phyloP scores from a whole-genome alignment of 1,140 invertebrate species.

The Zaprionus ornatus region DNA sequence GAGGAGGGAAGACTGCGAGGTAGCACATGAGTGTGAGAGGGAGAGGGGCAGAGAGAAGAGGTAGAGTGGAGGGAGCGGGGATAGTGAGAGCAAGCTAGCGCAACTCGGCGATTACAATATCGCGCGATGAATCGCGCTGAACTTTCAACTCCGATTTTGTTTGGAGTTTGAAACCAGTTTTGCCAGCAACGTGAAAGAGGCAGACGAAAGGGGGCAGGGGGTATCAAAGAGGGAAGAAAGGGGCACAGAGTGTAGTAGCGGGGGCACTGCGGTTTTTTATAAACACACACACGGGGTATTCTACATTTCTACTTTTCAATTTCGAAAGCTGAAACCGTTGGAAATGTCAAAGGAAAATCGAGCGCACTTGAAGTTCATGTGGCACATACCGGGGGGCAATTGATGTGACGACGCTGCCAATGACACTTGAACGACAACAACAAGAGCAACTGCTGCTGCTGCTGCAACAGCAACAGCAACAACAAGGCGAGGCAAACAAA shows the following conservation, averaged over 20 bases:
- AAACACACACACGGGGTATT: neutral
- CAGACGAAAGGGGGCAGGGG: neutral
- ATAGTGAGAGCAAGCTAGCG: neutral
- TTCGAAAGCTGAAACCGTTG: constrained; percentile 76
- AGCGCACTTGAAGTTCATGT: constrained; percentile 78
- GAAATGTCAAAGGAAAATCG: constrained; percentile 75
- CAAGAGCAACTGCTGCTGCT: constrained; percentile 31
- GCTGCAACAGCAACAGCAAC: constrained; percentile 26
- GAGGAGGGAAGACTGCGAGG: neutral
- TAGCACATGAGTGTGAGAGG: neutral
- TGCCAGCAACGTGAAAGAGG: constrained; percentile 9
- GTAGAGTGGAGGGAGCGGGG: too few species aligned
- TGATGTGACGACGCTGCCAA: constrained; percentile 33
- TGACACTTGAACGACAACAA: constrained; percentile 55
- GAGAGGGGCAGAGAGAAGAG: neutral
- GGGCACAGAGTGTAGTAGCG: neutral
- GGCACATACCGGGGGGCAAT: constrained; percentile 21
- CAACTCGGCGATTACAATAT: constrained; percentile 70
- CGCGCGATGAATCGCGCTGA: constrained; percentile 73
- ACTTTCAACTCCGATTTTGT: constrained; percentile 67
- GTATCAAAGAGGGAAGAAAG: too few species aligned
- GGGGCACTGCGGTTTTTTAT: constrained; percentile 17
- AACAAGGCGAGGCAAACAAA: neutral
- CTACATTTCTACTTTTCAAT: constrained; percentile 70
- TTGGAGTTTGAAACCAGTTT: constrained; percentile 59